Conservation (phyloP, 2,888 invertebrate species). For the Eupeodes luniger region DNA sequence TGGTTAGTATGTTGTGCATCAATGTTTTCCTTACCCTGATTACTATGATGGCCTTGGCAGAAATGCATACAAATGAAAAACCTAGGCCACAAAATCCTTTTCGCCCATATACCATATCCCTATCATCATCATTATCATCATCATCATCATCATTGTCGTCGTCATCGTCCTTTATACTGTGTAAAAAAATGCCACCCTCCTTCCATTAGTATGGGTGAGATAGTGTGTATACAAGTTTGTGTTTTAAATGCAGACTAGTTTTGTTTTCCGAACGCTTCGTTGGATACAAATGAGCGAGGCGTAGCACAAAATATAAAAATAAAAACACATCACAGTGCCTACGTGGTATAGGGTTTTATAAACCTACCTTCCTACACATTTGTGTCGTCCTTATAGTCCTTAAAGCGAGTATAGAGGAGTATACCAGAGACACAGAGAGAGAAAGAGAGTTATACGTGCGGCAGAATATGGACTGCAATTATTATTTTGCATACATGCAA, state of each 20-base stretch:
- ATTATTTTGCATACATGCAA: slow-evolving; percentile 73
- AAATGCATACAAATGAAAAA: slow-evolving; percentile 61
- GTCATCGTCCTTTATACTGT: background rate
- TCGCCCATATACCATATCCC: background rate
- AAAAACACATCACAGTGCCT: slow-evolving; percentile 22
- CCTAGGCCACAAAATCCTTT: slow-evolving; percentile 39
- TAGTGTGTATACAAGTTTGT: slow-evolving; percentile 13
- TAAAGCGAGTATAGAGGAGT: background rate
- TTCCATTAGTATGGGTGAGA: background rate
- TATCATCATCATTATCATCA: background rate
- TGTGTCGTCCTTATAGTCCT: slow-evolving; percentile 69
- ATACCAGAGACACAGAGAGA: no score
- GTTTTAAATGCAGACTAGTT: slow-evolving; percentile 65
- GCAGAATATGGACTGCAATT: slow-evolving; percentile 68
- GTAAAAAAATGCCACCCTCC: background rate
- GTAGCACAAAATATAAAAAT: slow-evolving; percentile 5
- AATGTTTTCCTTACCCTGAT: slow-evolving; percentile 66
- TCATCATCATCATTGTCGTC: background rate
- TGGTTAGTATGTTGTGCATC: slow-evolving; percentile 39
- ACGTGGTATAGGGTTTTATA: background rate
- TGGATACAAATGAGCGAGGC: slow-evolving; percentile 61
- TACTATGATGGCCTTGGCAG: slow-evolving; percentile 71
- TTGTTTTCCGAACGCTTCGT: slow-evolving; percentile 60
- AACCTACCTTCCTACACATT: slow-evolving; percentile 43
- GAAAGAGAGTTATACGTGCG: slow-evolving; percentile 42